Conservation (phyloP, 1,140 invertebrate species). For the Trichomalopsis sarcophagae region DNA sequence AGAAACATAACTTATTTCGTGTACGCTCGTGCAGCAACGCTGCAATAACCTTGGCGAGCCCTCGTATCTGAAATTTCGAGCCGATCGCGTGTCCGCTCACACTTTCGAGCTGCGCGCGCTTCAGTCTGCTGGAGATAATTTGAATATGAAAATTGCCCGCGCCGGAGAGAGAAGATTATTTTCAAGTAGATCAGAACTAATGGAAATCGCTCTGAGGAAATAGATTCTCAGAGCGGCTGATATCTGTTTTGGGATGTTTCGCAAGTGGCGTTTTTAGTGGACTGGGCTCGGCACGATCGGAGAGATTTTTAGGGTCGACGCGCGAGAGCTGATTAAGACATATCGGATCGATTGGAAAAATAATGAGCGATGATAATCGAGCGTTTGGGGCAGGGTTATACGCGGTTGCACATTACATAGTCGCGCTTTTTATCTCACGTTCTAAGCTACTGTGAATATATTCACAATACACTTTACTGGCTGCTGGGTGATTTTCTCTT, state of each 20-base stretch:
- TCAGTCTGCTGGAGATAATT: constrained; percentile 14
- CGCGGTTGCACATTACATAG: not conserved
- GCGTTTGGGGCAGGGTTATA: not conserved
- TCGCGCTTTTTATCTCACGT: not conserved
- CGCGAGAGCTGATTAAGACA: not conserved
- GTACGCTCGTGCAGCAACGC: not conserved
- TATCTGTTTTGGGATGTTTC: too few relatives aligned
- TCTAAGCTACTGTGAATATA: not conserved
- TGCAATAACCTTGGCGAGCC: constrained; percentile 29
- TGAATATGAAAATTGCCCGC: constrained; percentile 15
- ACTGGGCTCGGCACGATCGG: not conserved
- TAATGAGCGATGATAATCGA: not conserved
- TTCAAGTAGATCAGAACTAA: not conserved
- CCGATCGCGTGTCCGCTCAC: not conserved
- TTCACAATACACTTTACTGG: not conserved
- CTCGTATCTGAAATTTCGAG: constrained; percentile 19
- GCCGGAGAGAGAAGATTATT: not conserved
- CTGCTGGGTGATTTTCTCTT: not conserved
- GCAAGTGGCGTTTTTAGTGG: not conserved
- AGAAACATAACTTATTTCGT: constrained; percentile 31
- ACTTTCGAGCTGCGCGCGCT: not conserved
- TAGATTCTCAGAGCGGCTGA: not conserved
- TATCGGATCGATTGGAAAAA: not conserved
- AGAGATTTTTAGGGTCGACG: not conserved
- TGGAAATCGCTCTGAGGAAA: not conserved